Conservation (phyloP, 2,797 vertebrate genomes). For the Betta splendens region DNA sequence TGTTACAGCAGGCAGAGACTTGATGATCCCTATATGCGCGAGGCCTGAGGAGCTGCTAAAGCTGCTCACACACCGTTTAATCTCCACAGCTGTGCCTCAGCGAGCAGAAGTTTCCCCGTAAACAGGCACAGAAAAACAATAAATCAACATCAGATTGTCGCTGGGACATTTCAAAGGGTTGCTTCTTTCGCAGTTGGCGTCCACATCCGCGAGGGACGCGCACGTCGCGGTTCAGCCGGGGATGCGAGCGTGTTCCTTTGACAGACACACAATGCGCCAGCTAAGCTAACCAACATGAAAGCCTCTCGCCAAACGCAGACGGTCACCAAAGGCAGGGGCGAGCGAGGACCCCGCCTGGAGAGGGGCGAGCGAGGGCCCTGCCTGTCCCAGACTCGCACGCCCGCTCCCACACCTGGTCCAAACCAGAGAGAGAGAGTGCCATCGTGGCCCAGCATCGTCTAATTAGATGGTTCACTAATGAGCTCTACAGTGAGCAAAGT, state of each 20-base stretch:
- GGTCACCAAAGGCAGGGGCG: slow-evolving; percentile 69
- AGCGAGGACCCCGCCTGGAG: slow-evolving; percentile 65
- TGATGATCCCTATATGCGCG: slow-evolving; percentile 44
- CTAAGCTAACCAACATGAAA: slow-evolving; percentile 71
- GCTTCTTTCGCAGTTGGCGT: slow-evolving; percentile 51
- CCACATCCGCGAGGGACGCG: slow-evolving; percentile 22
- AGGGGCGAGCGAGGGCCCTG: slow-evolving; percentile 62
- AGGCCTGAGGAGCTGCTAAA: slow-evolving; percentile 30
- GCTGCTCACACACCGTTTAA: slow-evolving; percentile 45
- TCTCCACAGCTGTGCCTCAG: slow-evolving; percentile 52
- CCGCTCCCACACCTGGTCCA: slow-evolving; percentile 73
- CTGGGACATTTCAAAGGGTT: slow-evolving; percentile 58
- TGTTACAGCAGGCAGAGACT: slow-evolving; percentile 37
- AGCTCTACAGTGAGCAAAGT: slow-evolving; percentile 74
- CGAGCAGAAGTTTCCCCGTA: slow-evolving; percentile 51
- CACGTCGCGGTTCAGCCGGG: slow-evolving; percentile 40
- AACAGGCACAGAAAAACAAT: slow-evolving; percentile 51
- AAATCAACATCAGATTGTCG: slow-evolving; percentile 64
- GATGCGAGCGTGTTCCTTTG: slow-evolving; percentile 61
- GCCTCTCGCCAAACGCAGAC: slow-evolving; percentile 71
- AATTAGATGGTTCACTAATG: slow-evolving; percentile 81
- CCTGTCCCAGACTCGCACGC: slow-evolving; percentile 60
- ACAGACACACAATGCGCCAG: slow-evolving; percentile 64
- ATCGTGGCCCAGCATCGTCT: slow-evolving; percentile 69
- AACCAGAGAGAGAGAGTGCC: slow-evolving; percentile 53